These are phyloP conservation scores for Parapristionchus giblindavisi DNA, from an alignment of 2,888 invertebrate species.

Conservation along the genomic window DNA sequence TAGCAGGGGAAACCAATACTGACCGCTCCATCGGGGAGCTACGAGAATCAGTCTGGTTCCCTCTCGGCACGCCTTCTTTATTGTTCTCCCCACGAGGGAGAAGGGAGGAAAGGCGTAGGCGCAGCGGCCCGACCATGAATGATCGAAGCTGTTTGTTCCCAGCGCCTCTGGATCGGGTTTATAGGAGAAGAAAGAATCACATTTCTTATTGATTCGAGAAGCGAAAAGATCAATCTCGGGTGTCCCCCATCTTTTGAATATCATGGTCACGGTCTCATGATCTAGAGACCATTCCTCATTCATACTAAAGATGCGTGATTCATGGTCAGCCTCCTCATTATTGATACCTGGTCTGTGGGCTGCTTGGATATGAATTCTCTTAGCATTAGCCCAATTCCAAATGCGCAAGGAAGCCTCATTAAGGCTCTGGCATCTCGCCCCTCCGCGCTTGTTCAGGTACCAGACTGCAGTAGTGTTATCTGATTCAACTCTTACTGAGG, in stretches of 20 bases:
- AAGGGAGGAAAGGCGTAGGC: constrained; percentile 24
- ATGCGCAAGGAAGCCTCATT: neutral
- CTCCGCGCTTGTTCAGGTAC: constrained; percentile 31
- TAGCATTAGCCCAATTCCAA: constrained; percentile 27
- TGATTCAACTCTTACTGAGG: neutral
- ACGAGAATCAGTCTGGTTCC: neutral
- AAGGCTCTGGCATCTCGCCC: constrained; percentile 6
- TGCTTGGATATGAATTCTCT: neutral
- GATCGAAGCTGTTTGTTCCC: neutral
- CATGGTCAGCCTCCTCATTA: neutral
- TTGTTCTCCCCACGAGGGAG: neutral
- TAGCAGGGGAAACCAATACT: constrained; percentile 4
- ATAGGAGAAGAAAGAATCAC: neutral
- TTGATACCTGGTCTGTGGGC: constrained; percentile 27
- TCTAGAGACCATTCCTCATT: neutral
- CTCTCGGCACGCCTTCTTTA: neutral
- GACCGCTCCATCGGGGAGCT: neutral
- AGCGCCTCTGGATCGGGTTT: neutral
- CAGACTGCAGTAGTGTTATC: constrained; percentile 17
- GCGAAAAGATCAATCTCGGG: neutral
- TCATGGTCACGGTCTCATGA: neutral
- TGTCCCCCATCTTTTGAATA: neutral
- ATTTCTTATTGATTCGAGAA: neutral
- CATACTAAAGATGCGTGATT: neutral
- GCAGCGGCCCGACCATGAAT: neutral